Evolutionary conservation across 2,797 vertebrate genomes (phyloP).

Genomic region (Molossus molossus): DNA sequence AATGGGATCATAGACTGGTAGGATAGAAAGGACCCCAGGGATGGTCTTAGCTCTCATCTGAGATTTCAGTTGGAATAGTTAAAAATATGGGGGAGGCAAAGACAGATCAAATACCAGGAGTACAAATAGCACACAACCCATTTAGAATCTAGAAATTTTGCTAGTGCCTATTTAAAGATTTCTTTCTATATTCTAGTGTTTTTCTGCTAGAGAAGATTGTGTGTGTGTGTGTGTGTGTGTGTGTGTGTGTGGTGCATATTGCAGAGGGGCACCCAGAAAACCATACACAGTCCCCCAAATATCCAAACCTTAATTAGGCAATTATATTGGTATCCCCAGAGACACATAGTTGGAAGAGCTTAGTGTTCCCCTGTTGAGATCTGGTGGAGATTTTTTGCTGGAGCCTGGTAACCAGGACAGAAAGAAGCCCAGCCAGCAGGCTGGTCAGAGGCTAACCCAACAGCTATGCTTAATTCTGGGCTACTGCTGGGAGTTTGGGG

Average conservation of each 20-base stretch:
- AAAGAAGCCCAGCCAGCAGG: conserved; percentile 39
- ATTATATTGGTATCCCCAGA: conserved; percentile 8
- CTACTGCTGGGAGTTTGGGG: neutral
- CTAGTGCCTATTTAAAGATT: conserved; percentile 37
- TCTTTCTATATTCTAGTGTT: conserved; percentile 28
- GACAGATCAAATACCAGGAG: neutral
- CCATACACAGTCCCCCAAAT: neutral
- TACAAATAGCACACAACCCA: neutral
- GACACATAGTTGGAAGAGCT: conserved; percentile 26
- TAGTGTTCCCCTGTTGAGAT: neutral
- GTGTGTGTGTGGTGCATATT: neutral
- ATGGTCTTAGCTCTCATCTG: neutral
- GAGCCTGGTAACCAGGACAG: neutral
- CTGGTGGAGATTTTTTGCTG: conserved; percentile 46
- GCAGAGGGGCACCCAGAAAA: neutral
- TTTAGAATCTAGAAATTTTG: conserved; percentile 39
- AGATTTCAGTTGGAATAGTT: neutral
- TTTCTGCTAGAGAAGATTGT: neutral
- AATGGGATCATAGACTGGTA: neutral
- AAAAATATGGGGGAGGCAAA: conserved; percentile 26
- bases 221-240: neutral
- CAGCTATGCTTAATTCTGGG: conserved; percentile 69
- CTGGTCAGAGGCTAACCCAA: conserved; percentile 67
- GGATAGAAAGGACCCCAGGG: neutral
- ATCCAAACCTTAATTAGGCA: neutral